Evolutionary conservation across 2,113 vertebrate genomes (phyloP).

Genomic region (Burhinus oedicnemus): DNA sequence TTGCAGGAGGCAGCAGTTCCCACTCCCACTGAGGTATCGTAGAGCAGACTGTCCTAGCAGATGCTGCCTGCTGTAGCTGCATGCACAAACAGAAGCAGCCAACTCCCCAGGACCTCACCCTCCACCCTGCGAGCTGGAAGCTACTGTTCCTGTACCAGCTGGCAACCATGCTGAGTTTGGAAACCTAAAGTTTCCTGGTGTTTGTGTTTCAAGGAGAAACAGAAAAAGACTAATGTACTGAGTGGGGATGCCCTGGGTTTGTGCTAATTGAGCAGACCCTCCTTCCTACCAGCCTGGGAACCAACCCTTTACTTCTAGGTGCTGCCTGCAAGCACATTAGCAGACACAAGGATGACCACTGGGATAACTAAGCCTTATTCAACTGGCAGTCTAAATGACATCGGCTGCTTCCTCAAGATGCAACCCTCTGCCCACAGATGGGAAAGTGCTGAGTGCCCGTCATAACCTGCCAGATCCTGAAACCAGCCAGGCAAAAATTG

Average conservation of each 20-base stretch:
- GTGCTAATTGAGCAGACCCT: not conserved
- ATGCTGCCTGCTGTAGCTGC: not conserved
- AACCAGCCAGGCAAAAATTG: not conserved
- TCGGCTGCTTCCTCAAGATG: not conserved
- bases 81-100: not conserved
- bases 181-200: not conserved
- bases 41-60: not conserved
- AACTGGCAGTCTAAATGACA: not conserved
- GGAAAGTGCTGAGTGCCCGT: not conserved
- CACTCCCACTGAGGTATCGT: not conserved
- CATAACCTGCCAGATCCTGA: not conserved
- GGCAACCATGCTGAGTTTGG: not conserved
- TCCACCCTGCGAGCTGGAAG: rapidly evolving
- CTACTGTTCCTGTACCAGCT: not conserved
- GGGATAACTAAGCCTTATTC: not conserved
- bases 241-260: not conserved
- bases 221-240: not conserved
- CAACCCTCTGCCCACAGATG: not conserved
- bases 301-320: not conserved
- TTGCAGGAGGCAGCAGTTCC: not conserved
- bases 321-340: not conserved
- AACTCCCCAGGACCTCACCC: not conserved
- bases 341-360: not conserved
- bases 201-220: not conserved
- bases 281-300: not conserved